phyloP scores from a whole-genome alignment of 2,888 invertebrate species.

The Ptilodon capucinus region DNA sequence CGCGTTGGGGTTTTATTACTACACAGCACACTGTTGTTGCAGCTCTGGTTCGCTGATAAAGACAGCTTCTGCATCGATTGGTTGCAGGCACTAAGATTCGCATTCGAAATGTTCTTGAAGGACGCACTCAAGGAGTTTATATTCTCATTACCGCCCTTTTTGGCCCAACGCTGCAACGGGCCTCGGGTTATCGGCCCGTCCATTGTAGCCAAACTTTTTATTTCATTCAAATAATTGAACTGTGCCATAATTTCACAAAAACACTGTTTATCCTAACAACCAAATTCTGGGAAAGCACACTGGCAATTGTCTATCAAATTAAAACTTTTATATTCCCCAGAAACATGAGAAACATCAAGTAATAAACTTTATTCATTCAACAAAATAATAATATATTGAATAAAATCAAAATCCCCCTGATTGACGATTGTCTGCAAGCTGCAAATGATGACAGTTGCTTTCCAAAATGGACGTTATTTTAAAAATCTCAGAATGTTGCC shows the following conservation, averaged over 20 bases:
- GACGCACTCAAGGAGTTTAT: conserved; percentile 71
- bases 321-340: conserved; percentile 17
- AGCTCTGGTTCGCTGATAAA: conserved; percentile 82
- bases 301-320: conserved; percentile 12
- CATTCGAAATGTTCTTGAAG: conserved; percentile 72
- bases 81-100: conserved; percentile 84
- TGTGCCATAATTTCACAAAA: conserved; percentile 85
- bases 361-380: conserved; percentile 1
- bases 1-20: conserved; percentile 82
- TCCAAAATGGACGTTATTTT: conserved; percentile 25
- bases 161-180: conserved; percentile 90
- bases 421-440: too few relatives aligned
- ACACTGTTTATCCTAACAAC: conserved; percentile 11
- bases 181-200: conserved; percentile 91
- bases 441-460: not conserved
- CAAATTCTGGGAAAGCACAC: conserved; percentile 3
- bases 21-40: conserved; percentile 76
- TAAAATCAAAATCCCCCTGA: conserved; percentile 22
- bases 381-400: conserved; percentile 17
- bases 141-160: conserved; percentile 86
- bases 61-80: conserved; percentile 85
- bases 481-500: conserved; percentile 2
- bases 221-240: conserved; percentile 90
- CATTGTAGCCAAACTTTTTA: conserved; percentile 89
- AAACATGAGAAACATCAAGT: conserved; percentile 26